Evolutionary conservation across 2,797 vertebrate species (phyloP).

Genomic region (Muscicapa striata): DNA sequence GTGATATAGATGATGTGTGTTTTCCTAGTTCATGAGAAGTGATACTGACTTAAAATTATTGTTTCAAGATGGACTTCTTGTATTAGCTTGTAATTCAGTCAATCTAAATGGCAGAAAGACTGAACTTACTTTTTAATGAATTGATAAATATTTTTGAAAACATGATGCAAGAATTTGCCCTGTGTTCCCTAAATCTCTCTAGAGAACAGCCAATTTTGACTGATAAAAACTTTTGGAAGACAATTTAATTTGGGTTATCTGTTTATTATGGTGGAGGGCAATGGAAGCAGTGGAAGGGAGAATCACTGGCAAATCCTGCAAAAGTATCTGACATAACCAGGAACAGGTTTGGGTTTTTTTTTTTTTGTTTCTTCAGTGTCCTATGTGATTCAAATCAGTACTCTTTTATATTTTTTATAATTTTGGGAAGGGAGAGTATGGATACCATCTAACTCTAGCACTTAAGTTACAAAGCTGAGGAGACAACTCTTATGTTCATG

Average conservation of each 20-base stretch:
- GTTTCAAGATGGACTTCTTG: background rate
- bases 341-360: accelerated
- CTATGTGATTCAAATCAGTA: background rate
- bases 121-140: background rate
- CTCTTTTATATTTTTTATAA: background rate
- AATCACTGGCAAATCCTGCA: background rate
- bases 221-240: background rate
- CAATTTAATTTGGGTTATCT: background rate
- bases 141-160: background rate
- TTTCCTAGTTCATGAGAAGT: background rate
- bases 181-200: background rate
- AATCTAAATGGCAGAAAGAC: background rate
- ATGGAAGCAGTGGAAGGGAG: background rate
- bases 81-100: background rate
- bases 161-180: background rate
- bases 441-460: background rate
- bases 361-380: background rate
- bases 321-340: background rate
- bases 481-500: background rate
- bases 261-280: background rate
- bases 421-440: background rate
- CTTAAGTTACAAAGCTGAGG: background rate
- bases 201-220: background rate
- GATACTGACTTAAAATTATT: background rate
- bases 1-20: background rate